A percentile compares a stretch with the other conserved stretches of the same genome.
Evolutionary conservation across 1,140 invertebrate species (phyloP).

Genomic region (Caerostris darwini): DNA sequence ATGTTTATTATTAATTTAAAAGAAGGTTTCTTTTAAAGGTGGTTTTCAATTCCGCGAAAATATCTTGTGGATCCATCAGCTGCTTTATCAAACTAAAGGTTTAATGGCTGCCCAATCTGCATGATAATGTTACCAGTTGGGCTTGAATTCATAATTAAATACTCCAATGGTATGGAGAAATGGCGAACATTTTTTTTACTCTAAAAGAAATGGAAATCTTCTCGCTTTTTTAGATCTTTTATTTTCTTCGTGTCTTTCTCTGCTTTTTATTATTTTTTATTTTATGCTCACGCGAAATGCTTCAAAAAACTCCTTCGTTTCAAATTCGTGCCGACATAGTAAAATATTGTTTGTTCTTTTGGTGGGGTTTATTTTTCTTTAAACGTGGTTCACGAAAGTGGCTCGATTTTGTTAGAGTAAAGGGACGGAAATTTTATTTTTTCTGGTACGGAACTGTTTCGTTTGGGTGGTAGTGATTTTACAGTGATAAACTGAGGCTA

Average conservation of each 20-base stretch:
- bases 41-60: neutral
- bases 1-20: neutral
- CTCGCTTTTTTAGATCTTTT: neutral
- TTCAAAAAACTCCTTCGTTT: neutral
- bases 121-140: conserved; percentile 9
- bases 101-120: neutral
- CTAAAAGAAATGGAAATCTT: neutral
- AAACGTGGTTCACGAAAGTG: neutral
- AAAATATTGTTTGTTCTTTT: conserved; percentile 4
- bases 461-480: neutral
- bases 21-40: neutral
- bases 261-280: neutral
- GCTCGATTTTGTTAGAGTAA: neutral
- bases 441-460: neutral
- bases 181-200: neutral
- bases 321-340: neutral
- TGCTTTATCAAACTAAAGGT: neutral
- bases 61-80: neutral
- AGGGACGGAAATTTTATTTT: neutral
- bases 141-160: neutral
- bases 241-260: neutral
- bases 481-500: conserved; percentile 16
- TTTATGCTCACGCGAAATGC: neutral
- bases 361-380: neutral
- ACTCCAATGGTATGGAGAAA: neutral